These are phyloP conservation scores for Cheilosia vulpina DNA, from an alignment of 2,888 invertebrate genomes.

Conservation along the genomic window DNA sequence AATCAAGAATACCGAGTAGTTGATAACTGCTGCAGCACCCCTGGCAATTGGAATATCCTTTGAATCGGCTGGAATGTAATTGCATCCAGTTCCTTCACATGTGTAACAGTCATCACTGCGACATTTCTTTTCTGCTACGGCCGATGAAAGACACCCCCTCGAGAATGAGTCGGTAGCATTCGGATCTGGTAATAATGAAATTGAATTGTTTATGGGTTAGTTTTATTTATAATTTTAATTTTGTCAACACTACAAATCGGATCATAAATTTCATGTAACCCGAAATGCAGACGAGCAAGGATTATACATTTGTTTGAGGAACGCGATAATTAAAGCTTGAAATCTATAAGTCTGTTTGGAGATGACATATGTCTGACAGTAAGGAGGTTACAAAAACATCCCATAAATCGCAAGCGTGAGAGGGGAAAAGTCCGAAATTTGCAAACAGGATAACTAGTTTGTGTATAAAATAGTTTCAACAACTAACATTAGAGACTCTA, in stretches of 20 bases:
- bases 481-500: no score
- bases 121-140: constrained; percentile 78
- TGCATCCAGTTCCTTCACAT: constrained; percentile 81
- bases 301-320: no score
- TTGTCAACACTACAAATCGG: background rate
- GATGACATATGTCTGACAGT: no score
- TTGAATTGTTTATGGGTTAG: constrained; percentile 14
- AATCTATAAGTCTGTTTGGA: no score
- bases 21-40: constrained; percentile 77
- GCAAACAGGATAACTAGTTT: no score
- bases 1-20: constrained; percentile 76
- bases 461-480: no score
- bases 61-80: constrained; percentile 77
- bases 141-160: constrained; percentile 81
- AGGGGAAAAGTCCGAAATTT: no score
- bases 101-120: constrained; percentile 78
- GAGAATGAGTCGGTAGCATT: constrained; percentile 77
- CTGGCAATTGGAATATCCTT: constrained; percentile 79
- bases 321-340: no score
- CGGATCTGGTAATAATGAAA: constrained; percentile 36
- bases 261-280: background rate
- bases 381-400: no score
- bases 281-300: no score
- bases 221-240: background rate
- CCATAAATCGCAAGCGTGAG: no score